Conservation (phyloP, 2,113 vertebrate genomes). For the Uropsilus gracilis region DNA sequence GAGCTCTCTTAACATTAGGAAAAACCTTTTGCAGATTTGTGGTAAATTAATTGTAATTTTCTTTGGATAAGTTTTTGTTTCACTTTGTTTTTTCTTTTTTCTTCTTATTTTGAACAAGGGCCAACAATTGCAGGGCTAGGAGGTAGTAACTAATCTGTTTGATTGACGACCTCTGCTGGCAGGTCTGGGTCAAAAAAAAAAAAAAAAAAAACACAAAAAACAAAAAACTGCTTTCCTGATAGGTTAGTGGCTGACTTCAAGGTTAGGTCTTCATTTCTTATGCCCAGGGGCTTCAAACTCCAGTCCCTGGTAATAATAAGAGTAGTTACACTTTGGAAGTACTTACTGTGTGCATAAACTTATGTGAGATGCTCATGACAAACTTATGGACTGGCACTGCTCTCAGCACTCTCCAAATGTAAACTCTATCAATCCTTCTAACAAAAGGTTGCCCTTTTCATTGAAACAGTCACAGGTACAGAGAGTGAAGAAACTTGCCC, state of each 20-base stretch:
- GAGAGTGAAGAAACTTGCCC: not conserved
- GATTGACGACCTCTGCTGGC: not conserved
- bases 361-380: not conserved
- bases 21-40: not conserved
- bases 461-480: not conserved
- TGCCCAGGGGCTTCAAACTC: not conserved
- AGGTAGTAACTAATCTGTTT: slow-evolving; percentile 35
- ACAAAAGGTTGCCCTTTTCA: not conserved
- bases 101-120: slow-evolving; percentile 22
- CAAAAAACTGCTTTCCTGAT: not conserved
- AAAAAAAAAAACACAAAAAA: not conserved
- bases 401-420: not conserved
- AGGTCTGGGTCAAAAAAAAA: not conserved
- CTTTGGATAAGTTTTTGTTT: slow-evolving; percentile 24
- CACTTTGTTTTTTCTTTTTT: not conserved
- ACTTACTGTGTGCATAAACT: not conserved
- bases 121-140: not conserved
- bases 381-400: not conserved
- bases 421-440: not conserved
- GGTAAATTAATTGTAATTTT: not conserved
- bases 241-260: not conserved
- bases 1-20: slow-evolving; percentile 31
- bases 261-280: not conserved
- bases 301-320: not conserved
- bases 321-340: not conserved